A percentile compares a stretch with the other conserved stretches of the same genome.
These are phyloP conservation scores for Drosophila guanche DNA, from an alignment of 1,140 invertebrate species.

Conservation along the genomic window DNA sequence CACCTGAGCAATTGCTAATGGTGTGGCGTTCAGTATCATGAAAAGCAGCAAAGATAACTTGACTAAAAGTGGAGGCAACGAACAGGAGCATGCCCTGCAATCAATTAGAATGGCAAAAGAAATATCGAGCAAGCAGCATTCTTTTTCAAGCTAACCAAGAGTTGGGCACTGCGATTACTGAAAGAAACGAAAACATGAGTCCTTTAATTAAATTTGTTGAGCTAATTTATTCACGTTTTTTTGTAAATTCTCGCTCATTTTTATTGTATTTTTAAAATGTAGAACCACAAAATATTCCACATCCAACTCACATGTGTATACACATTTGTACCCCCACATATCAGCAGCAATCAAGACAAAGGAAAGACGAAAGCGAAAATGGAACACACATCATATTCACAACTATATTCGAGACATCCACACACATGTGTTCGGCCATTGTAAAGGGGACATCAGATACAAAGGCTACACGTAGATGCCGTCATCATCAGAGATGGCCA, in stretches of 20 bases:
- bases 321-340: no score
- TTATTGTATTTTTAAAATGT: no score
- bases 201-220: no score
- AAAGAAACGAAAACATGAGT: no score
- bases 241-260: background rate
- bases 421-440: constrained; percentile 67
- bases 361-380: constrained; percentile 17
- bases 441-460: constrained; percentile 36
- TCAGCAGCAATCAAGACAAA: constrained; percentile 9
- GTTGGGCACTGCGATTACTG: no score
- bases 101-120: background rate
- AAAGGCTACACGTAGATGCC: constrained; percentile 59
- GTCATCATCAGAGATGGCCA: constrained; percentile 69
- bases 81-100: constrained; percentile 32
- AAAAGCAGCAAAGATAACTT: constrained; percentile 29
- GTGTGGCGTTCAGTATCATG: constrained; percentile 41
- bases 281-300: no score
- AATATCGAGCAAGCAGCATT: background rate
- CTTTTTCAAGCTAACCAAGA: background rate
- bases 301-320: background rate
- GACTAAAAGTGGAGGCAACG: constrained; percentile 9
- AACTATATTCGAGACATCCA: constrained; percentile 14
- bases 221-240: no score
- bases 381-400: constrained; percentile 5
- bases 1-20: constrained; percentile 76